These are phyloP conservation scores for Ganaspis brasiliensis DNA, from an alignment of 2,888 invertebrate species.

Conservation along the genomic window DNA sequence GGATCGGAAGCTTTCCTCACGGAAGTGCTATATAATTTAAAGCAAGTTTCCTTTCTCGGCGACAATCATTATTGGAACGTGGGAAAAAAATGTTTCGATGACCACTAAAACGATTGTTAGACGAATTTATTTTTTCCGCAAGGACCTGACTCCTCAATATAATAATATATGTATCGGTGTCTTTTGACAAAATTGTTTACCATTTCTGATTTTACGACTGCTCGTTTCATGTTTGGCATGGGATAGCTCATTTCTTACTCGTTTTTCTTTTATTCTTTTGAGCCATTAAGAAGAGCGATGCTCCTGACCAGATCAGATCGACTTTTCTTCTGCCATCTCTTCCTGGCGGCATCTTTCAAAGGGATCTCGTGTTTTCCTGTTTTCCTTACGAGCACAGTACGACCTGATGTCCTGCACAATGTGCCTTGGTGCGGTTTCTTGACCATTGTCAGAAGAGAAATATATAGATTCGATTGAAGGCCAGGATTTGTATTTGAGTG, in stretches of 20 bases:
- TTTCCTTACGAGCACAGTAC: slow-evolving; percentile 65
- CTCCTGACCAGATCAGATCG: slow-evolving; percentile 44
- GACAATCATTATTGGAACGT: slow-evolving; percentile 22
- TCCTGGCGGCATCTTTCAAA: slow-evolving; percentile 38
- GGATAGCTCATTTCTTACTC: slow-evolving; percentile 43
- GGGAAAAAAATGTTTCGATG: slow-evolving; percentile 34
- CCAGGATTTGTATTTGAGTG: slow-evolving; percentile 31
- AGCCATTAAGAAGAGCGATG: slow-evolving; percentile 51
- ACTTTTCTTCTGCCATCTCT: slow-evolving; percentile 45
- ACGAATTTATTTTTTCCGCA: slow-evolving; percentile 40
- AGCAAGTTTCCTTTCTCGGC: slow-evolving; percentile 7
- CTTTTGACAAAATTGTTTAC: slow-evolving; percentile 39
- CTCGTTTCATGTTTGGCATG: slow-evolving; percentile 34
- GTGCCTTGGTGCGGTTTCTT: slow-evolving; percentile 57
- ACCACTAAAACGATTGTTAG: slow-evolving; percentile 30
- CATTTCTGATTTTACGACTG: slow-evolving; percentile 36
- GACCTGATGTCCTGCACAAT: slow-evolving; percentile 61
- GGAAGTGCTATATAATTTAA: slow-evolving; percentile 18
- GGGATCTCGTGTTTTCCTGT: slow-evolving; percentile 56
- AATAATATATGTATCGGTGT: slow-evolving; percentile 30
- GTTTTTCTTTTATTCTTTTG: slow-evolving; percentile 37
- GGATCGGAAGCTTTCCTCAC: slow-evolving; percentile 20
- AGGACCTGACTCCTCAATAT: neutral
- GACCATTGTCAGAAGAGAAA: neutral
- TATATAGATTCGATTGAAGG: slow-evolving; percentile 34